phyloP scores from a whole-genome alignment of 2,797 vertebrate genomes.

The Allenopithecus nigroviridis region DNA sequence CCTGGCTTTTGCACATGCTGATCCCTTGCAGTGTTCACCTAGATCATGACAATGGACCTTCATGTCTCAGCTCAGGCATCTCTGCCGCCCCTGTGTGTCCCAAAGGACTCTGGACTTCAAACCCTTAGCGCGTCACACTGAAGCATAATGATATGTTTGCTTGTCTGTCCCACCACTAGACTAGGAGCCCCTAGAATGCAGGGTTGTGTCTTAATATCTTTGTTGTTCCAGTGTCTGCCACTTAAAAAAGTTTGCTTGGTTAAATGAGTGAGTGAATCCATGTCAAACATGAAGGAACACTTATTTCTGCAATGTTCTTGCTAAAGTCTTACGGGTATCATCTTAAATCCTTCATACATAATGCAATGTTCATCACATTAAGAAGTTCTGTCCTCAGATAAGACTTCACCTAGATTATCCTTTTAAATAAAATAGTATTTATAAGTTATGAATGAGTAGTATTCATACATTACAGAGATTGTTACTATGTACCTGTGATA shows the following conservation, averaged over 20 bases:
- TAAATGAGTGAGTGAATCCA: background rate
- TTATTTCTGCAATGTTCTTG: background rate
- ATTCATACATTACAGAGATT: background rate
- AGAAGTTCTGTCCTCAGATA: background rate
- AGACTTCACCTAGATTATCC: background rate
- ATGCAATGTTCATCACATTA: background rate
- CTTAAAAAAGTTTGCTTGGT: background rate
- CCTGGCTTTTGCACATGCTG: background rate
- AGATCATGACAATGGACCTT: background rate
- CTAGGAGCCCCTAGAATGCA: no score
- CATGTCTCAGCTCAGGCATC: background rate
- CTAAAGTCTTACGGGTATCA: background rate
- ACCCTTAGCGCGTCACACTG: background rate
- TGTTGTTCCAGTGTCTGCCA: background rate
- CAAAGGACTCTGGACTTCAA: background rate
- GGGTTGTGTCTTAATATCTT: background rate
- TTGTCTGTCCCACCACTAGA: background rate
- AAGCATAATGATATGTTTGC: background rate
- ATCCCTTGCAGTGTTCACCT: background rate
- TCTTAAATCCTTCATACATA: background rate
- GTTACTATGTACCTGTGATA: background rate
- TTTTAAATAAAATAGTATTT: background rate
- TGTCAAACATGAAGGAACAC: background rate
- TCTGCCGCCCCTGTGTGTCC: background rate
- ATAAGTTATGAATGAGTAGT: background rate